Evolutionary conservation across 2,888 invertebrate genomes (phyloP).

Genomic region (Xestia rhomboidea): DNA sequence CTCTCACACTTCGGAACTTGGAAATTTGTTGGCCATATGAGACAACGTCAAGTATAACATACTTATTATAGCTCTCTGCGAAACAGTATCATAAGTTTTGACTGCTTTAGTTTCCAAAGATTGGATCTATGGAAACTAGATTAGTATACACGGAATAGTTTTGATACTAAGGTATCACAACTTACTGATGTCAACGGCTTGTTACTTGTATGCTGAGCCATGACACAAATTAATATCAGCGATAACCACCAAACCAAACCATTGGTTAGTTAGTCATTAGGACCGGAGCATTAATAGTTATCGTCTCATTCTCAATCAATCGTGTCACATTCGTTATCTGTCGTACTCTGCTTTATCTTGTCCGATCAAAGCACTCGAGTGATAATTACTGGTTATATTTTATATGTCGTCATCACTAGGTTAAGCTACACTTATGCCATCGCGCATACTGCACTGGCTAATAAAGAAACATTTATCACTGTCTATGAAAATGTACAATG

Average conservation of each 20-base stretch:
- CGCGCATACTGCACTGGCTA: slow-evolving; percentile 31
- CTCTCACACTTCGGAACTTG: slow-evolving; percentile 30
- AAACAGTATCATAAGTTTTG: not conserved
- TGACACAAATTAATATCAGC: not conserved
- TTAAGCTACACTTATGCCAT: slow-evolving; percentile 25
- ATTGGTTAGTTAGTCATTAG: slow-evolving; percentile 4
- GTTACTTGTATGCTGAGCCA: not conserved
- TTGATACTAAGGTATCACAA: not conserved
- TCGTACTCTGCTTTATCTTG: slow-evolving; percentile 53
- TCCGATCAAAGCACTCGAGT: slow-evolving; percentile 56
- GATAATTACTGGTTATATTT: slow-evolving; percentile 59
- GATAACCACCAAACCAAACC: not conserved
- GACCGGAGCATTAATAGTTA: slow-evolving; percentile 3
- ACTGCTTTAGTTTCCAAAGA: not conserved
- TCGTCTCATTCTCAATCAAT: slow-evolving; percentile 49
- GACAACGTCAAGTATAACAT: not conserved
- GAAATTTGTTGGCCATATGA: slow-evolving; percentile 8
- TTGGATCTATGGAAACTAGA: too few relatives aligned
- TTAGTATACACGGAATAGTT: not conserved
- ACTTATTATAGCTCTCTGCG: not conserved
- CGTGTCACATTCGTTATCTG: slow-evolving; percentile 41
- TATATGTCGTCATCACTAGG: slow-evolving; percentile 53
- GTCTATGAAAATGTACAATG: not conserved
- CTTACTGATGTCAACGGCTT: not conserved
- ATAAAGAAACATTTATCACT: slow-evolving; percentile 43